Evolutionary conservation across 2,113 vertebrate species (phyloP), one percentile per base, ranked within the genome.

Genomic region (Tonatia bakeri): DNA sequence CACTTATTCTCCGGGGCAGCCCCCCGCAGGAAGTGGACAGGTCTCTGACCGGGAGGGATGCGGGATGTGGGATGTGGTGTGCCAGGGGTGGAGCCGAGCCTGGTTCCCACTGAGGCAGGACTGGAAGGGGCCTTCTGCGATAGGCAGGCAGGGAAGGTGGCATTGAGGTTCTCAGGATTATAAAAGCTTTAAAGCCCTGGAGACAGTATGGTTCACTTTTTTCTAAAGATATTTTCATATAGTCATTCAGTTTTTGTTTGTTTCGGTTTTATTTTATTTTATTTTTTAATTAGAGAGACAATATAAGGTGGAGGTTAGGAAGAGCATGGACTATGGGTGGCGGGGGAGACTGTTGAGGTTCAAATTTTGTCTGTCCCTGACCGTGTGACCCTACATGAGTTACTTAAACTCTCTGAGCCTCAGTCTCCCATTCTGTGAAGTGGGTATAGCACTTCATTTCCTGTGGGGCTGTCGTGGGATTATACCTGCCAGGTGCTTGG

Each of bases 241-340:
- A 36, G n/a, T 75, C 24, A 19, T 67, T 87, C 40, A 28, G 5
- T 15, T 16, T 45, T 47, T 76, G 61, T 65, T 52, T 92, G 9
- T 65, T 59, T 45, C 16, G 28, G 61, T 64, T 64, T 64, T 64
- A 31, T 72, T 91, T 75, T 73, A 36, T 72, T 94, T 75, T 94
- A 56, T 82, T n/a, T 92, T 77, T 79, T 67, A 56, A 72, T 93
- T 92, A 80, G 64, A 91, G 31, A 88, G 50, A 50, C 8, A 43
- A 5, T 73, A 17, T 43, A 85, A 80, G 17, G 31, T 31, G 12
- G 67, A 50, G 33, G 17, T 54, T 72, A 81, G 54, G 72, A 85
- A 77, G 56, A 79, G 56, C n/a, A 12, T 16, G 31, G 52, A 33
- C 40, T 91, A 38, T 17, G 19, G 65, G 28, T 19, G 52, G 5